Conservation (phyloP, 2,797 vertebrate genomes). For the Balearica regulorum region DNA sequence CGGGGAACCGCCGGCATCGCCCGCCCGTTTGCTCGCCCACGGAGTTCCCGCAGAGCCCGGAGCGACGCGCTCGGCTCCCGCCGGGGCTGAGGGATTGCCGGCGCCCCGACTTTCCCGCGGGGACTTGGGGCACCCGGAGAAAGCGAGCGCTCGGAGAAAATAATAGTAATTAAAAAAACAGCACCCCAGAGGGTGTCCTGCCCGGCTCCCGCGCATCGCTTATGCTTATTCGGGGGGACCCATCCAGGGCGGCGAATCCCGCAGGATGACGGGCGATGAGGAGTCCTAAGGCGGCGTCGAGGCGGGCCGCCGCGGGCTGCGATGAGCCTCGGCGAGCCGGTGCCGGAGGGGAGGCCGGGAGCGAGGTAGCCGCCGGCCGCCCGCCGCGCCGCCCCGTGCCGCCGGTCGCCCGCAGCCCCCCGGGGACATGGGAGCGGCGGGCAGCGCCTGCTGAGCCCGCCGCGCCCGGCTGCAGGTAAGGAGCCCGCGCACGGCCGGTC, state of each 20-base stretch:
- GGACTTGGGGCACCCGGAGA: not conserved
- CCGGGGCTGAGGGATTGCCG: not conserved
- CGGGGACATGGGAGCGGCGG: not conserved
- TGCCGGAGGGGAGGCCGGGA: not conserved
- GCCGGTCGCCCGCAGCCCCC: not conserved
- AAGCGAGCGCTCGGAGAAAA: not conserved
- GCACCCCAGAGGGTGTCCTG: not conserved
- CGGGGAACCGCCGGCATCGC: not conserved
- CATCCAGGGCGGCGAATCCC: not conserved
- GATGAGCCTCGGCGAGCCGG: not conserved
- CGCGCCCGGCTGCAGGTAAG: slow-evolving; percentile 6
- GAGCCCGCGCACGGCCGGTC: not conserved
- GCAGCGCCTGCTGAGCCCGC: not conserved
- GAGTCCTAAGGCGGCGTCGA: not conserved
- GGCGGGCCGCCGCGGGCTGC: not conserved
- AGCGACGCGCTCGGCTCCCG: not conserved
- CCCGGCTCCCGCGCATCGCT: not conserved
- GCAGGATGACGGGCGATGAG: slow-evolving; percentile 21
- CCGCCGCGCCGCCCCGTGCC: not conserved
- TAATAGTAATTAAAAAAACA: not conserved
- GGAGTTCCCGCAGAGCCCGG: not conserved
- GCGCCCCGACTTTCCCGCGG: not conserved
- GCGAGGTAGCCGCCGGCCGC: not conserved
- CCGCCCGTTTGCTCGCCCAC: not conserved
- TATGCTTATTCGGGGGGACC: not conserved